Evolutionary conservation across 2,888 invertebrate genomes (phyloP).

Genomic region (Heteromyza rotundicornis): DNA sequence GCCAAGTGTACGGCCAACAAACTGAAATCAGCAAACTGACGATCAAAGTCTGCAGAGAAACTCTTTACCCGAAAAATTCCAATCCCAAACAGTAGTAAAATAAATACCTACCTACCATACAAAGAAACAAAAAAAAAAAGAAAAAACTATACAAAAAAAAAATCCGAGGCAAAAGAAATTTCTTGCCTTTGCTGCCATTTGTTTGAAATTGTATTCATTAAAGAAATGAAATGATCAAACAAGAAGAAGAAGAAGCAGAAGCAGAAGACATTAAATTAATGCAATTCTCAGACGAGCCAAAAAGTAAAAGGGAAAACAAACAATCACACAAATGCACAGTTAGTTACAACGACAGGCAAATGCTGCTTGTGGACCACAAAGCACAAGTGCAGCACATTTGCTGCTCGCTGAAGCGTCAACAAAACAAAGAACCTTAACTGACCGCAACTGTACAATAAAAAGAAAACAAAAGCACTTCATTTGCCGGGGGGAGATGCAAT

Average conservation of each 20-base stretch:
- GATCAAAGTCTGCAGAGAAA: too few species aligned
- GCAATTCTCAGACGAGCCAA: background rate
- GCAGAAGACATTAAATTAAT: slow-evolving; percentile 7
- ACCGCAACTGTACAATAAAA: background rate
- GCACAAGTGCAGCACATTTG: slow-evolving; percentile 13
- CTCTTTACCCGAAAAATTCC: too few species aligned
- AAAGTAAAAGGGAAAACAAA: slow-evolving; percentile 8
- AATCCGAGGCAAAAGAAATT: too few species aligned
- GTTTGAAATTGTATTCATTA: background rate
- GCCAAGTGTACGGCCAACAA: too few species aligned
- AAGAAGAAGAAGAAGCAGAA: slow-evolving; percentile 9
- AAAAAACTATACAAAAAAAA: too few species aligned
- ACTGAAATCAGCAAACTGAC: too few species aligned
- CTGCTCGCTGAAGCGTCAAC: background rate
- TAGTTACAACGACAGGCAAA: too few species aligned
- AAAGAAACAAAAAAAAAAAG: too few species aligned
- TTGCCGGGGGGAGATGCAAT: background rate
- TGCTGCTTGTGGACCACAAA: background rate
- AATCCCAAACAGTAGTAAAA: too few species aligned
- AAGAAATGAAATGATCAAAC: slow-evolving; percentile 2
- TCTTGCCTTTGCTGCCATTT: too few species aligned
- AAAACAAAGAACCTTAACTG: background rate
- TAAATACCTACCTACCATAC: too few species aligned
- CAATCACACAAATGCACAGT: too few species aligned
- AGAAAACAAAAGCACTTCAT: background rate